A percentile compares a stretch with the other conserved stretches of the same genome.
Evolutionary conservation across 2,888 invertebrate species (phyloP).

Genomic region (Agrochola lychnidis): DNA sequence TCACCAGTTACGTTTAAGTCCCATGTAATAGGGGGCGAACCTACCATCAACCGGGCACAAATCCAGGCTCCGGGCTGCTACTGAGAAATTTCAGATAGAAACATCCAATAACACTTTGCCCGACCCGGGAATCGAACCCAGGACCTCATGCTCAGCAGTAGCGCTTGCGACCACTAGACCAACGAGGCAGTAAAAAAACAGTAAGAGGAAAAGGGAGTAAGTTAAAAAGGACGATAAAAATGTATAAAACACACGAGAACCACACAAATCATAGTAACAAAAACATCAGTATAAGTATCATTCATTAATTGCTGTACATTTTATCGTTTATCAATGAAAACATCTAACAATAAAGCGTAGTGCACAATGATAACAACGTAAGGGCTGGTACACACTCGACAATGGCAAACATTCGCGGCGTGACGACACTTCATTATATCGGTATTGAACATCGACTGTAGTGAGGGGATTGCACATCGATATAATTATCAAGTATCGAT

Average conservation of each 20-base stretch:
- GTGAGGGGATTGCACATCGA: constrained; percentile 64
- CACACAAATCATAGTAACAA: not conserved
- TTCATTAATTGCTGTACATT: constrained; percentile 57
- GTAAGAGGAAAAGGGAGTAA: no score
- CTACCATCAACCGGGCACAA: no score
- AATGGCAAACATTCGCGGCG: constrained; percentile 75
- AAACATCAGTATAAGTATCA: constrained; percentile 43
- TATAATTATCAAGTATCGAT: constrained; percentile 11
- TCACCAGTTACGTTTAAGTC: no score
- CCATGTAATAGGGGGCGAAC: no score
- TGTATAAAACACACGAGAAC: not conserved
- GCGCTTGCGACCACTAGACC: no score
- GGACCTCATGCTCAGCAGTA: no score
- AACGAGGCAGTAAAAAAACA: no score
- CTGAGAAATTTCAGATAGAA: no score
- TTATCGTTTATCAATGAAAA: constrained; percentile 61
- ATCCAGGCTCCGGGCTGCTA: no score
- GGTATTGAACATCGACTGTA: constrained; percentile 79
- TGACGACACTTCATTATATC: constrained; percentile 88
- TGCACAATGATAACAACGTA: constrained; percentile 65
- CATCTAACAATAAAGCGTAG: constrained; percentile 67
- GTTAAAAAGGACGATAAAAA: not conserved
- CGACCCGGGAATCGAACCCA: no score
- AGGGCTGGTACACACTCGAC: constrained; percentile 71
- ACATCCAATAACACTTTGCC: no score